These are phyloP conservation scores for Tetragnatha versicolor DNA, from an alignment of 1,140 invertebrate genomes.

Conservation along the genomic window DNA sequence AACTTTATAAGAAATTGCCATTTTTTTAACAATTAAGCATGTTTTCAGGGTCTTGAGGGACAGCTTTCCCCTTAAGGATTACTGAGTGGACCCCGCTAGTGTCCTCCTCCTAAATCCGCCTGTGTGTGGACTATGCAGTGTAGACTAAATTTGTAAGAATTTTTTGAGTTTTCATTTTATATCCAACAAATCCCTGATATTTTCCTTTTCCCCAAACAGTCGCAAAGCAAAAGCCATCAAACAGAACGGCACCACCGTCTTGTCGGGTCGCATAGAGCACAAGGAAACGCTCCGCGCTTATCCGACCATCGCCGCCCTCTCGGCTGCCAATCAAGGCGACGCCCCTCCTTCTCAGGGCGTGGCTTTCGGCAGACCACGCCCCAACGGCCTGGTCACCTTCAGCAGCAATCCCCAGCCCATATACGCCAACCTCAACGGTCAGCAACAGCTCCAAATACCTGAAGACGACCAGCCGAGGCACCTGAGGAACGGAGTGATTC, in stretches of 20 bases:
- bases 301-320: constrained; percentile 11
- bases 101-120: too few relatives aligned
- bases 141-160: too few relatives aligned
- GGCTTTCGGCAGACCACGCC: constrained; percentile 32
- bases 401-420: constrained; percentile 54
- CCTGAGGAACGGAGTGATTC: constrained; percentile 42
- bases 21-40: too few relatives aligned
- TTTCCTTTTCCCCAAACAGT: constrained; percentile 17
- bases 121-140: too few relatives aligned
- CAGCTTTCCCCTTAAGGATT: too few relatives aligned
- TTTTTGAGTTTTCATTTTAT: too few relatives aligned
- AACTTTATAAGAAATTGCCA: too few relatives aligned
- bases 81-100: too few relatives aligned
- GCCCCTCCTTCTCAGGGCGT: not conserved
- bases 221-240: constrained; percentile 51
- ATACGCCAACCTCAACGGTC: constrained; percentile 54
- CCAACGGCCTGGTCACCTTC: constrained; percentile 59
- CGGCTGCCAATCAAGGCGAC: constrained; percentile 12
- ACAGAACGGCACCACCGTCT: not conserved
- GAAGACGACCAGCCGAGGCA: not conserved
- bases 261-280: constrained; percentile 24
- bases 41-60: too few relatives aligned
- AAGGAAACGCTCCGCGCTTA: constrained; percentile 32
- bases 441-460: not conserved
- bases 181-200: too few relatives aligned